Base-by-base conservation (phyloP, 1,140 invertebrate genomes). In the Mycetomoellerius zeteki region DNA sequence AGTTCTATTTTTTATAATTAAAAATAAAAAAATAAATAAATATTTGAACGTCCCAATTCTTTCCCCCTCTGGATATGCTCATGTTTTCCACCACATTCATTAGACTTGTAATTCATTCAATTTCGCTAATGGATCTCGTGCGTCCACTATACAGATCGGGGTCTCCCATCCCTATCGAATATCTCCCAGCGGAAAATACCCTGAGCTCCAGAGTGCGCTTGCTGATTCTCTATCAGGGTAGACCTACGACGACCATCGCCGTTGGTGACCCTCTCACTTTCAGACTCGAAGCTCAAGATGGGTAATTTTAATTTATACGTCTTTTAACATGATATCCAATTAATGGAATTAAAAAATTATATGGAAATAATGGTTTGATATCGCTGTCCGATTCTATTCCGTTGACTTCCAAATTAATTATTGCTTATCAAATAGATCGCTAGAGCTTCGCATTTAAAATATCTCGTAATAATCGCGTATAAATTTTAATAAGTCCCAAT, bases 201-300 rank as follows among this genome's bases (percentile, higher is more conserved):
- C 92, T 99, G 1, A 98, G 98, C 93, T 98, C 98, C 0, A 97
- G 98, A 93, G 98, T 99, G 0, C 96, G 98, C 24, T 93, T 99
- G 81, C 96, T 98, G 94, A 98, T 99, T 86, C 92, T 99, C 8
- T 99, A 98, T 93, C 97, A 99, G 95, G 98, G 98, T 21, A 95
- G 98, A 89, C 98, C 98, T 0, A 99, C 98, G 0, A 99, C 98
- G 0, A 99, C 98, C 0, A 99, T 99, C 60, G 98, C 98, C 3
- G 98, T 99, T n/a, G 98, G 98, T 14, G 98, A 99, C 96, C 98
- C 98, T 0, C 94, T 99, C 0, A 99, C 98, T 1, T 99, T 99
- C 95, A 96, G 98, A 78, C 94, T 99, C 43, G 98, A 99, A 96
- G 97, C 98, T 0, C 97, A 98, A 94, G 98, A 98, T 93, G 98